phyloP scores from a whole-genome alignment of 35 echinoderm and acorn worm genomes.

The Apostichopus japonicus region DNA sequence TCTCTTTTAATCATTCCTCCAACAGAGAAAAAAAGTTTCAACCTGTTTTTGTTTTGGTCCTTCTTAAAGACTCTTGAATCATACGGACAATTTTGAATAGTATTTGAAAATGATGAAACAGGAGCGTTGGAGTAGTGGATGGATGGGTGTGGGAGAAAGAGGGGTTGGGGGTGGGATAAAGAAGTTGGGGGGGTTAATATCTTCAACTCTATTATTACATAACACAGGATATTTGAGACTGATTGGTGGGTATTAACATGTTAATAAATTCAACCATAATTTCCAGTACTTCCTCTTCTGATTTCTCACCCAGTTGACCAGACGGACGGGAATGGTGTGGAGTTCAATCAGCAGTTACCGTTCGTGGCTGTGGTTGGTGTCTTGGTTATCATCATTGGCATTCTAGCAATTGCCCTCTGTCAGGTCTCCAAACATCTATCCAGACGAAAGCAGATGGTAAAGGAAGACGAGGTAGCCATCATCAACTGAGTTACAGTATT shows the following conservation, averaged over 20 bases:
- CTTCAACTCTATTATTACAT: not conserved
- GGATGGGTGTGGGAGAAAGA: no score
- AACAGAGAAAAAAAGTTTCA: no score
- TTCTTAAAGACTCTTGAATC: not conserved
- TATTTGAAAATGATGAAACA: no score
- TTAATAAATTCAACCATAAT: not conserved
- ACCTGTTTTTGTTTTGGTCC: no score
- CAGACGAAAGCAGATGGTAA: not conserved
- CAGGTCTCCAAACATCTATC: not conserved
- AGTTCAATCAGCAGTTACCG: not conserved
- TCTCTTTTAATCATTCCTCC: no score
- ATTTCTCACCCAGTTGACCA: not conserved
- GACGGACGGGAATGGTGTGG: not conserved
- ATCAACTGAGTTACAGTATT: not conserved
- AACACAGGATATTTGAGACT: not conserved
- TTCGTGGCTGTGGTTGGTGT: not conserved
- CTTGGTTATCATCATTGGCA: not conserved
- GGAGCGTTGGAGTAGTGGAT: no score
- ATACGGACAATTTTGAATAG: not conserved
- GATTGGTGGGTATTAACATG: not conserved
- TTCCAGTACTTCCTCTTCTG: not conserved
- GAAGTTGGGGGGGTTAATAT: not conserved
- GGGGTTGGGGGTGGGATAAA: not conserved
- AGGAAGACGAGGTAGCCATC: not conserved
- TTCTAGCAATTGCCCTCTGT: not conserved